A percentile compares a stretch with the other conserved stretches of the same genome.
phyloP scores from a whole-genome alignment of 2,888 invertebrate genomes.

The Drepanosiphum platanoidis region DNA sequence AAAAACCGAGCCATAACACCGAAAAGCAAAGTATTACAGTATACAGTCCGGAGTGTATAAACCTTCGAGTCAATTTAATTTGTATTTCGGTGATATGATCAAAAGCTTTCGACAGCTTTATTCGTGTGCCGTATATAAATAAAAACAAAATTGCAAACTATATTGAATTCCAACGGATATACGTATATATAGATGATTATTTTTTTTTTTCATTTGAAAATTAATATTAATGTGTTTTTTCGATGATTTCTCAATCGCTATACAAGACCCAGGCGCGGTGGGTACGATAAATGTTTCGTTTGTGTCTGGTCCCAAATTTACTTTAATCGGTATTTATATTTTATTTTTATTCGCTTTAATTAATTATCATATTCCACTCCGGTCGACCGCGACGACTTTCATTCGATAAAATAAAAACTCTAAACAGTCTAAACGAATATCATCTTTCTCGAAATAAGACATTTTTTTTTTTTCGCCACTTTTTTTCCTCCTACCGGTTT shows the following conservation, averaged over 20 bases:
- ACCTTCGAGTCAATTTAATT: neutral
- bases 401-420: no score
- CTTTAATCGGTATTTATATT: neutral
- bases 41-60: neutral
- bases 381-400: no score
- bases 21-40: slow-evolving; percentile 22
- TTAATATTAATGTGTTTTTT: neutral
- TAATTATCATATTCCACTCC: no score
- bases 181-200: neutral
- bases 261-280: neutral
- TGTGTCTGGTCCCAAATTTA: no score
- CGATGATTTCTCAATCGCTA: neutral
- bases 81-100: neutral
- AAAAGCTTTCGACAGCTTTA: neutral
- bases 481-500: neutral
- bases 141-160: slow-evolving; percentile 25
- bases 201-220: neutral
- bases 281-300: no score
- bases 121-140: neutral
- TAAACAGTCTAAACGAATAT: no score
- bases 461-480: no score
- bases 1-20: neutral
- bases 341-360: neutral
- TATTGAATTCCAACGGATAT: neutral
- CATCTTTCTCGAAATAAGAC: neutral